A percentile compares a stretch with the other conserved stretches of the same genome.
These are phyloP conservation scores for Papilio machaon DNA, from an alignment of 1,140 invertebrate species.

Conservation along the genomic window DNA sequence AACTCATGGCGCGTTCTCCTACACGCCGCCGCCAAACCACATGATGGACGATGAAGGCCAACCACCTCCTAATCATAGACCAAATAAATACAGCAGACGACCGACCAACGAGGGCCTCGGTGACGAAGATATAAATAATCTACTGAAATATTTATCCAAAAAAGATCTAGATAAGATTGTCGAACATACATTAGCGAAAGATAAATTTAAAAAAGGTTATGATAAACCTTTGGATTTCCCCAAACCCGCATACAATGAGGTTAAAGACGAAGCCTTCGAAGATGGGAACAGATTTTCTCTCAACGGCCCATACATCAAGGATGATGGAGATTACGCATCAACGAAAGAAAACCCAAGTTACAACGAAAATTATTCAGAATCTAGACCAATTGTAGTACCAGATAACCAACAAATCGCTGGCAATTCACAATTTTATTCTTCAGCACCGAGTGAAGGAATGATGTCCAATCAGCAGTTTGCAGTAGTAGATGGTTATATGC, in stretches of 20 bases:
- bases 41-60: conserved; percentile 54
- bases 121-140: conserved; percentile 68
- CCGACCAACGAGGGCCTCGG: conserved; percentile 60
- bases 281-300: conserved; percentile 41
- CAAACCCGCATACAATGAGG: conserved; percentile 12
- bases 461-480: conserved; percentile 45
- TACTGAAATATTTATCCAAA: conserved; percentile 69
- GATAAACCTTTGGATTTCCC: conserved; percentile 28
- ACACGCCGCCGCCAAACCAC: conserved; percentile 65
- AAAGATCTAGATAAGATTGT: conserved; percentile 72
- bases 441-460: neutral
- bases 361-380: conserved; percentile 33
- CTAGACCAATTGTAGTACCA: conserved; percentile 28
- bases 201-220: conserved; percentile 47
- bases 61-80: conserved; percentile 45
- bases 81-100: conserved; percentile 69
- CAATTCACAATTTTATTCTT: neutral
- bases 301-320: conserved; percentile 39
- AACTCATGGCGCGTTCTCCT: conserved; percentile 57
- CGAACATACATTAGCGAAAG: conserved; percentile 58
- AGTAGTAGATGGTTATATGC: conserved; percentile 49
- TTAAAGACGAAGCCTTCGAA: conserved; percentile 22
- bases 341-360: conserved; percentile 27
- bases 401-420: conserved; percentile 30
- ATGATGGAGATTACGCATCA: conserved; percentile 33